These are phyloP conservation scores for Onthophagus sagittarius DNA, from an alignment of 2,888 invertebrate species.

Conservation along the genomic window DNA sequence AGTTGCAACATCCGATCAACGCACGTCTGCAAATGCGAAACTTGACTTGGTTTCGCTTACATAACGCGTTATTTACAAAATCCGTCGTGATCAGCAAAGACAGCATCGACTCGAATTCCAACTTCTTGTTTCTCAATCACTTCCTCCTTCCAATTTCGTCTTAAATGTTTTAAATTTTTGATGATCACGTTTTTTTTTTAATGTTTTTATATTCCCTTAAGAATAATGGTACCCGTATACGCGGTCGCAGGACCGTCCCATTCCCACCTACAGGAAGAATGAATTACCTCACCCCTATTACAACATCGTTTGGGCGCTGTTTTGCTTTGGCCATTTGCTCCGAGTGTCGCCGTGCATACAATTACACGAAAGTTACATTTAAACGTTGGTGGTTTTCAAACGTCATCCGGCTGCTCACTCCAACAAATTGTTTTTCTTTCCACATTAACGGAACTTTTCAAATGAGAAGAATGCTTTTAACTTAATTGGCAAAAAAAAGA, in stretches of 20 bases:
- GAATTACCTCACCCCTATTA: not conserved
- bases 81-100: slow-evolving; percentile 30
- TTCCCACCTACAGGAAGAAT: not conserved
- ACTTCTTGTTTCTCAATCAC: not conserved
- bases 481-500: not conserved
- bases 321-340: not conserved
- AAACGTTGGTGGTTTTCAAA: not conserved
- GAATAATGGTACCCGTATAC: not conserved
- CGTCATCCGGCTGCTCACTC: not conserved
- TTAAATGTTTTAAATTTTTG: not conserved
- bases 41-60: slow-evolving; percentile 24
- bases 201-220: not conserved
- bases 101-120: slow-evolving; percentile 27
- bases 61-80: slow-evolving; percentile 24
- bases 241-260: not conserved
- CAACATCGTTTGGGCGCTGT: not conserved
- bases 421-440: not conserved
- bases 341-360: not conserved
- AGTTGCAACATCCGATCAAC: slow-evolving; percentile 33
- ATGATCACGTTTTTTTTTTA: not conserved
- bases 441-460: not conserved
- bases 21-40: slow-evolving; percentile 31
- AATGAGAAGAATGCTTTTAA: not conserved
- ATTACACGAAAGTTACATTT: not conserved
- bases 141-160: not conserved